Conservation (phyloP, 2,888 invertebrate species). For the Strigamia maritima region DNA sequence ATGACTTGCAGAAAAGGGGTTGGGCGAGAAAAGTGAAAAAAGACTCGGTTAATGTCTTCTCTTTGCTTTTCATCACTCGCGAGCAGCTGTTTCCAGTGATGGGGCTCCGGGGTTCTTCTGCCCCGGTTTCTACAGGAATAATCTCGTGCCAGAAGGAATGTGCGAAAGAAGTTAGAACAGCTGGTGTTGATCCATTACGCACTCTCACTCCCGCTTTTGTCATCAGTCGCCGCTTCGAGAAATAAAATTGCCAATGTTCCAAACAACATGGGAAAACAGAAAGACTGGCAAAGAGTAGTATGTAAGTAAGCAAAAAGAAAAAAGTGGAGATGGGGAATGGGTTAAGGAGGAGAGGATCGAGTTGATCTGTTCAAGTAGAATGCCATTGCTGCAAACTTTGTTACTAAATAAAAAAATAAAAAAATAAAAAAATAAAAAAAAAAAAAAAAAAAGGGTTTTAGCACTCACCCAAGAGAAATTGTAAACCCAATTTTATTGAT, state of each 20-base stretch:
- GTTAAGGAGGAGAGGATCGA: background rate
- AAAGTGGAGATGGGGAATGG: background rate
- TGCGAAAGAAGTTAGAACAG: constrained; percentile 24
- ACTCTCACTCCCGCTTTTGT: constrained; percentile 23
- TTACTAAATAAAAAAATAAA: background rate
- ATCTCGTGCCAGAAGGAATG: constrained; percentile 26
- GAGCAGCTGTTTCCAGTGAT: constrained; percentile 22
- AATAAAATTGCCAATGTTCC: constrained; percentile 9
- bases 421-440: background rate
- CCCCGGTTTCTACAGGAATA: background rate
- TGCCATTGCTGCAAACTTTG: constrained; percentile 7
- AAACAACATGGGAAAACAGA: constrained; percentile 12
- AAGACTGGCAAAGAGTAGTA: background rate
- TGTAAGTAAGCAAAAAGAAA: background rate
- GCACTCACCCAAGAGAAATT: background rate
- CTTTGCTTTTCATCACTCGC: constrained; percentile 24
- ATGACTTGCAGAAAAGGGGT: constrained; percentile 9
- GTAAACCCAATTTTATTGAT: background rate
- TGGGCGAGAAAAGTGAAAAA: background rate
- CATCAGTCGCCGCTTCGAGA: constrained; percentile 10
- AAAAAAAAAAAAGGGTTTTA: background rate
- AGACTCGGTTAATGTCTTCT: constrained; percentile 24
- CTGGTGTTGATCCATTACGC: constrained; percentile 26
- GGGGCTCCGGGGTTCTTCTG: constrained; percentile 13
- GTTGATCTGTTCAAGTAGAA: constrained; percentile 9